Conservation (phyloP, 1,140 invertebrate genomes). For the Atta texana region DNA sequence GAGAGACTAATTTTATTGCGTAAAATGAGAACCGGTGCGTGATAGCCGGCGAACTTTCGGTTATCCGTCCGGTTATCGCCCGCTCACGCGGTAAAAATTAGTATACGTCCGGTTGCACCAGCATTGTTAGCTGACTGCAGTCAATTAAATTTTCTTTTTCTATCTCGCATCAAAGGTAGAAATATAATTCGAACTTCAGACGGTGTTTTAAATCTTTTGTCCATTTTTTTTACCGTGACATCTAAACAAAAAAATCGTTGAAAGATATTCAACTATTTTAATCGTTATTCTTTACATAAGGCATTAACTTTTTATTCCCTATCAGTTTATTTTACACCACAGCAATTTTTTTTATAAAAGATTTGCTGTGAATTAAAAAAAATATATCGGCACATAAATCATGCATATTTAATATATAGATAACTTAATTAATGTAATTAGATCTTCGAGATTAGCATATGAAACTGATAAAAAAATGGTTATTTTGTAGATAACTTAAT, state of each 20-base stretch:
- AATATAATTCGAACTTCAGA: slow-evolving; percentile 24
- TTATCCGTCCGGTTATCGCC: neutral
- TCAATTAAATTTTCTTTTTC: neutral
- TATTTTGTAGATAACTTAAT: neutral
- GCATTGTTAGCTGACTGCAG: neutral
- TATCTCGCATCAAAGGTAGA: neutral
- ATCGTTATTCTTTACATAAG: neutral
- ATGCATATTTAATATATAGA: neutral
- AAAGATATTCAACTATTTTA: neutral
- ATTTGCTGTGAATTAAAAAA: neutral
- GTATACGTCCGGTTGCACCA: neutral
- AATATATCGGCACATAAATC: neutral
- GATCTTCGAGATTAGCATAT: neutral
- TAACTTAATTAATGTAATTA: neutral
- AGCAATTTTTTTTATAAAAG: neutral
- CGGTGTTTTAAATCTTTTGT: neutral
- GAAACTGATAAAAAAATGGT: neutral
- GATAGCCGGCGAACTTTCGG: slow-evolving; percentile 35
- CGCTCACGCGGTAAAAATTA: neutral
- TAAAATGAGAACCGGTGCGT: slow-evolving; percentile 69
- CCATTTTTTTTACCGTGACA: neutral
- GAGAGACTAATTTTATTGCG: slow-evolving; percentile 58
- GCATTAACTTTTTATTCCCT: neutral
- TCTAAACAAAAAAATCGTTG: neutral
- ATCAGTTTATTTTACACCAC: neutral